These are phyloP conservation scores for Phoeniculus purpureus DNA, from an alignment of 2,797 vertebrate species.

Conservation along the genomic window DNA sequence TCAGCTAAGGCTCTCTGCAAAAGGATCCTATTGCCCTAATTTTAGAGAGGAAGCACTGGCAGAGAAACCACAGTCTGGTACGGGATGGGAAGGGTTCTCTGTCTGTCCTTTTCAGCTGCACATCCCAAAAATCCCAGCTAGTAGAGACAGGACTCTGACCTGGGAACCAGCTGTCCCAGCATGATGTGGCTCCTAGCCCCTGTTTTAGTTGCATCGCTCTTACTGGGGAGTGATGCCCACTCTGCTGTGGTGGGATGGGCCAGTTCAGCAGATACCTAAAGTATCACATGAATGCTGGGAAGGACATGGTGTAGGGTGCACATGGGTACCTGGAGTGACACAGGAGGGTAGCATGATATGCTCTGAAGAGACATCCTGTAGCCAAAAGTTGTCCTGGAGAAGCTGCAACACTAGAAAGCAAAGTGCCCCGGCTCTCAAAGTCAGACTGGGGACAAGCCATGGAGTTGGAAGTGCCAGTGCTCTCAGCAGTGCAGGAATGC, in stretches of 20 bases:
- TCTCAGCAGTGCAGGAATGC: slow-evolving; percentile 25
- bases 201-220: not conserved
- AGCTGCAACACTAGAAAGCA: not conserved
- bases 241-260: not conserved
- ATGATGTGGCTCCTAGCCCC: not conserved
- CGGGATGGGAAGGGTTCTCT: not conserved
- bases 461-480: not conserved
- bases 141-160: not conserved
- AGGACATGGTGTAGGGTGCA: not conserved
- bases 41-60: not conserved
- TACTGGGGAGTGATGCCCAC: fast-evolving
- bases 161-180: not conserved
- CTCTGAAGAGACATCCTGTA: not conserved
- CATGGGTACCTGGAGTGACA: not conserved
- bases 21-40: not conserved
- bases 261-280: not conserved
- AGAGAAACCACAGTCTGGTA: not conserved
- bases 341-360: not conserved
- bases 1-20: not conserved
- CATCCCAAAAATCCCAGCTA: not conserved
- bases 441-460: not conserved
- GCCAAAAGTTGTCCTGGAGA: not conserved
- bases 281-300: not conserved
- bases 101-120: not conserved
- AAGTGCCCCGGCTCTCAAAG: not conserved